Evolutionary conservation across 1,140 invertebrate genomes (phyloP).

Genomic region (Trachymyrmex septentrionalis): DNA sequence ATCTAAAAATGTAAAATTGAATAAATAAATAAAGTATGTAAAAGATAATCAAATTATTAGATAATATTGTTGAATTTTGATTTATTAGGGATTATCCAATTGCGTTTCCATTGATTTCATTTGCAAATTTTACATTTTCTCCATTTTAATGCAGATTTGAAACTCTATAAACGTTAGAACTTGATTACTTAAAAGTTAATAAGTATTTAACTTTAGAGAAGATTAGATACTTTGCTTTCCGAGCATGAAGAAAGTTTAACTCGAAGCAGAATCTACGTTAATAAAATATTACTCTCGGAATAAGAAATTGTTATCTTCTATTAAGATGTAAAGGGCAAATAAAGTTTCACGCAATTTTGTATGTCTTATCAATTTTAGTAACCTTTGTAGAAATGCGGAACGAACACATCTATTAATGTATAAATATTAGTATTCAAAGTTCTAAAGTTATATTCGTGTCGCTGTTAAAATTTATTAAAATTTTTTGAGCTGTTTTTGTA

Average conservation of each 20-base stretch:
- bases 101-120: neutral
- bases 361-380: constrained; percentile 12
- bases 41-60: neutral
- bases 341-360: constrained; percentile 2
- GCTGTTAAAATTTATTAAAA: neutral
- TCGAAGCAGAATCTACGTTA: constrained; percentile 1
- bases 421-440: neutral
- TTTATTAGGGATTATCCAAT: neutral
- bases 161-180: constrained; percentile 17
- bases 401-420: neutral
- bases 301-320: constrained; percentile 2
- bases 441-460: neutral
- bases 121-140: neutral
- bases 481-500: neutral
- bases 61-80: neutral
- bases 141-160: constrained; percentile 1
- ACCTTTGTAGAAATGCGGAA: neutral
- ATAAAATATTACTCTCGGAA: constrained; percentile 40
- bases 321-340: neutral
- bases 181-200: constrained; percentile 32
- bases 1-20: neutral
- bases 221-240: constrained; percentile 24
- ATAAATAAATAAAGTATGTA: neutral
- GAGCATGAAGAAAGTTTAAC: constrained; percentile 27
- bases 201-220: constrained; percentile 33